Percentiles rank a stretch among this genome's conserved stretches.
These are phyloP conservation scores for Neogale vison DNA, from an alignment of 2,113 vertebrate species.

Conservation along the genomic window DNA sequence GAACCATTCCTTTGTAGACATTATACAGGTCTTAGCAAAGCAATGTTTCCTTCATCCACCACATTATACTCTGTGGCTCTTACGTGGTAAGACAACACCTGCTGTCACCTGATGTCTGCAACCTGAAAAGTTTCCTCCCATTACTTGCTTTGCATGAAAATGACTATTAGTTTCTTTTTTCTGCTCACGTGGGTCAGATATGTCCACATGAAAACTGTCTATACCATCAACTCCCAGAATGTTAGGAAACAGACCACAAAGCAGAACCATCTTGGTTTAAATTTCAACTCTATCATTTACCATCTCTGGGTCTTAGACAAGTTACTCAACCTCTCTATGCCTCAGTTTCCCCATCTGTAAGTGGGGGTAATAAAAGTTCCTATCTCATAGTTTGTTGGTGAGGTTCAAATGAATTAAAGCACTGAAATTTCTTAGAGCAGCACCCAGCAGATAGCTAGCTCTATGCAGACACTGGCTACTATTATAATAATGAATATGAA, in stretches of 20 bases:
- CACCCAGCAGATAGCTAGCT: neutral
- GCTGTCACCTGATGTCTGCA: neutral
- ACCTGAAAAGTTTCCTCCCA: neutral
- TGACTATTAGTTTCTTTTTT: neutral
- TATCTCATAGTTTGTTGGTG: neutral
- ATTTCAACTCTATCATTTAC: neutral
- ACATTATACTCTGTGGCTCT: neutral
- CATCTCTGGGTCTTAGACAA: neutral
- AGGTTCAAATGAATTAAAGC: neutral
- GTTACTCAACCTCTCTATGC: neutral
- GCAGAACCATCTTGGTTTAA: neutral
- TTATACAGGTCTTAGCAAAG: neutral
- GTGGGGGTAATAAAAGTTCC: neutral
- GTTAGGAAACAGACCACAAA: neutral
- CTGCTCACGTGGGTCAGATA: neutral
- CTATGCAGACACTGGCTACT: neutral
- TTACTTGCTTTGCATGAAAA: neutral
- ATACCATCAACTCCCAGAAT: neutral
- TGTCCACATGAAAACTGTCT: neutral
- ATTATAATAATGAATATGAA: constrained; percentile 13
- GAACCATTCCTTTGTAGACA: neutral
- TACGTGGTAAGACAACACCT: neutral
- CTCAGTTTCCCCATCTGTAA: neutral
- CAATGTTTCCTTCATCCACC: neutral
- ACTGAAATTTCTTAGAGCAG: neutral